Conservation (phyloP, 2,797 vertebrate genomes). For the Pseudomugil gertrudae region DNA sequence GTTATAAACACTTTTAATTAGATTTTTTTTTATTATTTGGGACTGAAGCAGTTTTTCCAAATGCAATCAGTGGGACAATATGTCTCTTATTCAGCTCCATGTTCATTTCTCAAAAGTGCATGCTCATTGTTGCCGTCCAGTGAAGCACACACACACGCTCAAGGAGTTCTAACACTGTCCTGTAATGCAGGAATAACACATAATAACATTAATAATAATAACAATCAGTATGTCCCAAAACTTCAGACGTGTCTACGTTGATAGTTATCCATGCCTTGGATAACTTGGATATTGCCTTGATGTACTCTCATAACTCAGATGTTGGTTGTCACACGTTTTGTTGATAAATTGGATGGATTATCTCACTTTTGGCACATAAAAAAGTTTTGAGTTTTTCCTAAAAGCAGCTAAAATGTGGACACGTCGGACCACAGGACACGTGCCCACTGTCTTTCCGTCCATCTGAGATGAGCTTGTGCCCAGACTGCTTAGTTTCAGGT, state of each 20-base stretch:
- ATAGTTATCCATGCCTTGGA: no score
- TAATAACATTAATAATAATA: no score
- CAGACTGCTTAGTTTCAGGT: neutral
- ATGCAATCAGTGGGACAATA: neutral
- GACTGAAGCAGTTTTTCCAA: neutral
- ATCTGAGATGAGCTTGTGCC: neutral
- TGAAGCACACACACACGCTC: neutral
- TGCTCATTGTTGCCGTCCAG: no score
- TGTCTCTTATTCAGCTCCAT: no score
- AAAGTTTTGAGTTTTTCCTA: neutral
- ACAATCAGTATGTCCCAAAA: neutral
- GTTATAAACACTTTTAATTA: no score
- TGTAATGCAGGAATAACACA: neutral
- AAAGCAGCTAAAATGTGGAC: neutral
- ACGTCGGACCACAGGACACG: neutral
- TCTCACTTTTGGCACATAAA: neutral
- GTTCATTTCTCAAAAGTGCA: no score
- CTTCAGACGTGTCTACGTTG: neutral
- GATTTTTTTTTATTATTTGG: neutral
- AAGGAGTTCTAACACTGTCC: neutral
- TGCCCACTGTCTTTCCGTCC: neutral
- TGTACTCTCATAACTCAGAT: neutral
- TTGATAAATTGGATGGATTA: neutral
- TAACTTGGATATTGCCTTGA: no score
- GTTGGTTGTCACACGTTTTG: no score